Evolutionary conservation across 2,113 vertebrate genomes (phyloP), one percentile per base, ranked within the genome.

Genomic region (Psittacula cyanocephala): DNA sequence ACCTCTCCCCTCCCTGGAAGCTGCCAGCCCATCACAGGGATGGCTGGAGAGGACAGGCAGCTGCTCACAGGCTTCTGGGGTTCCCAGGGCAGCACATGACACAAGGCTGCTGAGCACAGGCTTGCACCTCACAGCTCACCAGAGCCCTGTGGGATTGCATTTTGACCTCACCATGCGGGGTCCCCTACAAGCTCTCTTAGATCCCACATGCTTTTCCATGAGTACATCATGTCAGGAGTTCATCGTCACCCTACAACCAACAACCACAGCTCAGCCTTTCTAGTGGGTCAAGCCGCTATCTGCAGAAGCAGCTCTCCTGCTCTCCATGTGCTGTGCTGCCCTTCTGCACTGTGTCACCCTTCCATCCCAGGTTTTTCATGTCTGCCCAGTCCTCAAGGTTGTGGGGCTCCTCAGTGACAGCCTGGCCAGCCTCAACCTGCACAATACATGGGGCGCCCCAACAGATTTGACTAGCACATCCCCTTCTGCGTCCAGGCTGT

Each of bases 81-180:
- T 15, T 71, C 43, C 39, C 27, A 37, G 28, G n/a, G 55, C 39
- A 68, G 47, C 50, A 37, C 43, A 29, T 9, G 7, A 24, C 25
- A n/a, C 27, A 3, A 4, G 7, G 43, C 7, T 53, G 52, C n/a
- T 31, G 39, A 72, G 13, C 49, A 29, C 67, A 35, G 44, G 13
- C 39, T 74, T 28, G 46, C 33, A 46, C 25, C 1, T 68, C 43
- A 18, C 70, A 77, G 65, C 4, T 44, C 80, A 44, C 19, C 64
- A 89, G 14, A 81, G 60, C 8, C 43, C 31, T 5, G 2, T 6
- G 33, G 11, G 29, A 39, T 6, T 39, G 35, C 78, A 47, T 44
- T 82, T 57, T 24, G 29, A 24, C 3, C 41, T 80, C 1, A 0
- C 68, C 3, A 2, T 25, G 8, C 2, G 1, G 0, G 37, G 20